Conservation (phyloP, 2,113 vertebrate genomes). For the Anthoscopus minutus region DNA sequence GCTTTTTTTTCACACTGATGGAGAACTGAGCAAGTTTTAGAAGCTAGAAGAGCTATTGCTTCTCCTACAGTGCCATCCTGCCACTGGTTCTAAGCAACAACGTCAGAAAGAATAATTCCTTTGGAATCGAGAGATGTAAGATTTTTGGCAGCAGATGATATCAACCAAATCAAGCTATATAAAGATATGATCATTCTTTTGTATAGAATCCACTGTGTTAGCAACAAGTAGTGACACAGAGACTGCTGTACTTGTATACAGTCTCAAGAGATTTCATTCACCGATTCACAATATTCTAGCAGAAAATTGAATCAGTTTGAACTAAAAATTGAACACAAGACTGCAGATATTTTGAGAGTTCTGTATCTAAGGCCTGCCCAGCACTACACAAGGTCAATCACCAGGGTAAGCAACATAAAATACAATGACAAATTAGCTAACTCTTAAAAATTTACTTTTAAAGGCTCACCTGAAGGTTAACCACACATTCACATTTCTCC, state of each 20-base stretch:
- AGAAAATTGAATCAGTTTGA: background rate
- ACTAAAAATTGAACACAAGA: background rate
- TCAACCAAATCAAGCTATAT: background rate
- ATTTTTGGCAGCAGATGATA: background rate
- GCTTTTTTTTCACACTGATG: background rate
- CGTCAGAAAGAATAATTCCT: background rate
- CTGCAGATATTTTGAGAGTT: background rate
- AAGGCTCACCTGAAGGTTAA: background rate
- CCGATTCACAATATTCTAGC: background rate
- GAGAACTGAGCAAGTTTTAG: background rate
- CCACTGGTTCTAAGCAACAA: background rate
- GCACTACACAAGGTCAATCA: background rate
- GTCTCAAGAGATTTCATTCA: background rate
- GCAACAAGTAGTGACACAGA: background rate
- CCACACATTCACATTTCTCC: background rate
- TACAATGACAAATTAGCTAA: background rate
- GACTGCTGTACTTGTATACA: background rate
- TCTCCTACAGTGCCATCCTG: background rate
- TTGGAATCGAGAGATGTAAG: background rate
- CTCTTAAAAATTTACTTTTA: background rate
- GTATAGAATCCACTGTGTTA: background rate
- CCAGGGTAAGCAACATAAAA: background rate
- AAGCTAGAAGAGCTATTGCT: background rate
- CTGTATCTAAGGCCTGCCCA: fast-evolving
- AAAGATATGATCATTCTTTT: background rate